Evolutionary conservation across 2,888 invertebrate genomes (phyloP), one percentile per base, ranked within the genome.

Genomic region (Chymomyza amoena): DNA sequence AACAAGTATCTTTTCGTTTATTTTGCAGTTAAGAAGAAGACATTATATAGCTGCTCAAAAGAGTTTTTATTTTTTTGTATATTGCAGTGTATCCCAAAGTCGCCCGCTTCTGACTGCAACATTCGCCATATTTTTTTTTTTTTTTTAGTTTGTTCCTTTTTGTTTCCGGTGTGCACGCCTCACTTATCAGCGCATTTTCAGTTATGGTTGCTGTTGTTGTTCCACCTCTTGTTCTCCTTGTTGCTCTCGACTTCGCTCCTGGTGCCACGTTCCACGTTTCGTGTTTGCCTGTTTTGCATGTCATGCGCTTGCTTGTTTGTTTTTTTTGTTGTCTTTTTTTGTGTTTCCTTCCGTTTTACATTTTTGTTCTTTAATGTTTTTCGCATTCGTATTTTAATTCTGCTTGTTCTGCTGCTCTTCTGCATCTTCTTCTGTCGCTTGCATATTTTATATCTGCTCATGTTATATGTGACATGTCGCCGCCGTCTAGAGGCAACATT

Each of bases 301-400:
- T 84, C 87, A 81, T 81, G 87, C 81, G 79, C 85, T 83, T 84
- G 81, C 79, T 82, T 84, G 85, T 80, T 84, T 51, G 52, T 32
- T 28, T 13, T 32, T 52, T 15, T 28, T 13, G 28, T 52, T 62
- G 28, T 64, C n/a, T n/a, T n/a, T n/a, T n/a, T 56, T 66, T 75
- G 69, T 75, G 77, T 63, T 83, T 84, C 83, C 83, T 83, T 84
- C 83, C 83, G 84, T 72, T 83, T 84, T 79, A 79, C 81, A 85
- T 84, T 85, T 85, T 76, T 73, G 6, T 32, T 72, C 69, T 72
- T 62, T 63, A 61, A 64, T 32, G 62, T 66, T 59, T 51, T 64
- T 57, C 28, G 28, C 16, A 28, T 57, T 16, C 18, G n/a, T 28
- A 36, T 61, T 45, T 16, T 39, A 25, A 7, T 28, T 36, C 54